phyloP scores from a whole-genome alignment of 2,113 vertebrate species.

The Rhizomys pruinosus region DNA sequence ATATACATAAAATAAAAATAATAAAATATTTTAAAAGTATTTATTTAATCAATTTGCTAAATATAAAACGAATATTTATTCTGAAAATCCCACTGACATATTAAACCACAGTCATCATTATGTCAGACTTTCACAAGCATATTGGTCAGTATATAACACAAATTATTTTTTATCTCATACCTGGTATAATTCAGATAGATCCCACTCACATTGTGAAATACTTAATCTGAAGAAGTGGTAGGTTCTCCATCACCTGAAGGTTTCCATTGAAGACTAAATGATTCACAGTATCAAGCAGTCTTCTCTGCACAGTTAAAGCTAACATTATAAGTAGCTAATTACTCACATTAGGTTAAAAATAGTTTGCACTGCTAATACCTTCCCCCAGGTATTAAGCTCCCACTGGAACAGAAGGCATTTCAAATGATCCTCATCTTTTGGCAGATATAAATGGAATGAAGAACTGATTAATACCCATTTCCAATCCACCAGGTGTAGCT shows the following conservation, averaged over 20 bases:
- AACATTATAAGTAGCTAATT: background rate
- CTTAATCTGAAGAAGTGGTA: background rate
- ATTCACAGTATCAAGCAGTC: background rate
- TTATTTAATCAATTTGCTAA: constrained; percentile 13
- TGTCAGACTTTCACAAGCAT: background rate
- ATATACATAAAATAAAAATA: no score
- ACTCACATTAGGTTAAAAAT: background rate
- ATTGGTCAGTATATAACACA: background rate
- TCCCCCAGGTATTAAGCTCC: background rate
- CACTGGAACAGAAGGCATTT: background rate
- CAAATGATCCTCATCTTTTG: background rate
- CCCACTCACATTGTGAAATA: background rate
- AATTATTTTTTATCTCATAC: background rate
- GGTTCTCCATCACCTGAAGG: background rate
- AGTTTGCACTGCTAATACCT: background rate
- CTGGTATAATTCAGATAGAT: background rate
- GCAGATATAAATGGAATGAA: background rate
- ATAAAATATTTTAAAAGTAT: background rate
- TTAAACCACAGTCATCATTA: background rate
- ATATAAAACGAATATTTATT: background rate
- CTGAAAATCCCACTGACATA: background rate
- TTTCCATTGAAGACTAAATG: background rate
- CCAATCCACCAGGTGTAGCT: background rate
- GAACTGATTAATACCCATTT: background rate
- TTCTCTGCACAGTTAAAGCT: background rate